Evolutionary conservation across 92 coral and sea anemone species (phyloP), one percentile per base, ranked within the genome.

Genomic region (Heteractis magnifica): DNA sequence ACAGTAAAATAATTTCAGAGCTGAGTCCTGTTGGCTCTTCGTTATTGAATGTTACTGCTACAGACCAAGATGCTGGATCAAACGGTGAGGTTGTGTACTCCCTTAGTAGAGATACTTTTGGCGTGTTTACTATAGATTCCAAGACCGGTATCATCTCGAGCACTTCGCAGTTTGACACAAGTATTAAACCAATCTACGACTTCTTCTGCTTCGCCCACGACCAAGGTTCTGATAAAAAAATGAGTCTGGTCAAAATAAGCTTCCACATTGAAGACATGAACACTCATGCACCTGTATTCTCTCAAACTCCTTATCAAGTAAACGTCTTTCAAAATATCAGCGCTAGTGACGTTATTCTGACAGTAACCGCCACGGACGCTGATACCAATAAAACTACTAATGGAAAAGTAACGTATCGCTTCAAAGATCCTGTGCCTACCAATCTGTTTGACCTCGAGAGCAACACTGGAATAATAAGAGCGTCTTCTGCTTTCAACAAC

Each of bases 131-230:
- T 16, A 76, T 97, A 52, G 93, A 97, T 73, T 74, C 97, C 19
- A 87, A 89, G 23, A 85, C 91, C 56, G 99, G 99, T 23, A 79
- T 84, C 83, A 89, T 97, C 84, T 92, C 88, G 62, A 94, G 97
- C 11, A 70, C 81, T 75, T 86, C 80, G 56, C 81, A 72, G 23
- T 94, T 94, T 77, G 94, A 94, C 82, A 93, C 82, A 72, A 87
- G 87, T 44, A 81, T 78, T 44, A 83, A 72, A 51, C 62, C 81
- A 5, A 85, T 77, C 55, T 97, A 88, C 82, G 77, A 76, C 52
- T 92, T 97, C 72, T 77, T 51, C 68, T 95, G 98, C 71, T 80
- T 85, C 64, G 98, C 98, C 7, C 83, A 87, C 18, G 99, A 94
- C 77, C 89, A 86, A 44, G 92, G 99, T 12, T 74, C 70, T 19